Conservation (phyloP, 2,797 vertebrate genomes). For the Leuciscus waleckii region DNA sequence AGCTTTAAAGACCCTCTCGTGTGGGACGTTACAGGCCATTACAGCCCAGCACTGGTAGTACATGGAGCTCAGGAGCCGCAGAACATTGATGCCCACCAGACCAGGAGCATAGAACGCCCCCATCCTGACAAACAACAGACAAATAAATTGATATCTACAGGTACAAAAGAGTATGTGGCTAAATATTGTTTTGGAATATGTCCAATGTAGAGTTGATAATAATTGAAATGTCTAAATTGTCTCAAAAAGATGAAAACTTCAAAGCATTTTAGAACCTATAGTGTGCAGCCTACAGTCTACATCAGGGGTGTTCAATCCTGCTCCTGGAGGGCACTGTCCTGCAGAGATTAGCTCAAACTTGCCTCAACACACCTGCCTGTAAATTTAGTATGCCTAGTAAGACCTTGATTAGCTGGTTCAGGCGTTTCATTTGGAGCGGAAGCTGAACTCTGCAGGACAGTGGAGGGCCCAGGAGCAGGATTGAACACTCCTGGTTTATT, state of each 20-base stretch:
- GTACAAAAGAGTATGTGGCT: neutral
- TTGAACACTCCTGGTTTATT: neutral
- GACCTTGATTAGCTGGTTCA: neutral
- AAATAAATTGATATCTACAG: neutral
- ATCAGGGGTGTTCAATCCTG: neutral
- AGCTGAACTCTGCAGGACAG: neutral
- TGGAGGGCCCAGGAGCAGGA: neutral
- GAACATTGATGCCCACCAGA: constrained; percentile 93
- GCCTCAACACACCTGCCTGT: neutral
- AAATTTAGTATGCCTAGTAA: neutral
- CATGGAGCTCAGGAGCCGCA: constrained; percentile 96
- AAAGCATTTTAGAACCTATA: neutral
- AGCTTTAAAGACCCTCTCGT: constrained; percentile 95
- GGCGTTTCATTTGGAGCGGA: neutral
- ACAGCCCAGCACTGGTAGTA: constrained; percentile 99
- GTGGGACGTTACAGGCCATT: constrained; percentile 96
- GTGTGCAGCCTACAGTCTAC: neutral
- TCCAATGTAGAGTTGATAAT: neutral
- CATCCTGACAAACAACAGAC: constrained; percentile 83
- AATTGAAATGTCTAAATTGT: neutral
- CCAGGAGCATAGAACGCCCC: constrained; percentile 97
- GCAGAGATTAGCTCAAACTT: neutral
- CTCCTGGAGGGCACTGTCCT: neutral
- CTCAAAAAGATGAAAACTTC: neutral
- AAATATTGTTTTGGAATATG: neutral